Conservation (phyloP, 2,888 invertebrate species). For the Steinernema carpocapsae region DNA sequence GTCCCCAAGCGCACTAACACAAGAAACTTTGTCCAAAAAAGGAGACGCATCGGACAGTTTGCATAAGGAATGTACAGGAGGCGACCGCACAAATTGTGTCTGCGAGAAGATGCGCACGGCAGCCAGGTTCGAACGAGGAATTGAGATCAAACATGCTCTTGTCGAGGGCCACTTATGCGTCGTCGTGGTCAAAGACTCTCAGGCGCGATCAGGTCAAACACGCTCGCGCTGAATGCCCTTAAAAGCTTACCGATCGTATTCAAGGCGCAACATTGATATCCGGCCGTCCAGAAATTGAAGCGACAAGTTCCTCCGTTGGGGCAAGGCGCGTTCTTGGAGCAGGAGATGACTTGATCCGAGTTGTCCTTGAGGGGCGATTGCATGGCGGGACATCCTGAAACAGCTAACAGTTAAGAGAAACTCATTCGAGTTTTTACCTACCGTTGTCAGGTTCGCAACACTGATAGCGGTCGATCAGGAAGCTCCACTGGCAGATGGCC, state of each 20-base stretch:
- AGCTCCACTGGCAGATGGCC: conserved; percentile 58
- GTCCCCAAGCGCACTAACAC: neutral
- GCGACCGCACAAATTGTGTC: neutral
- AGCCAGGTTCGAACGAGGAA: conserved; percentile 26
- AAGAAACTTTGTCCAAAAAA: neutral
- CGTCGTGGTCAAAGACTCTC: conserved; percentile 31
- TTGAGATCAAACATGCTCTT: conserved; percentile 34
- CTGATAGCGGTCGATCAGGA: conserved; percentile 61
- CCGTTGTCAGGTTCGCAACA: conserved; percentile 62
- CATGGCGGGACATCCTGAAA: conserved; percentile 46
- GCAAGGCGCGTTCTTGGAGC: conserved; percentile 42
- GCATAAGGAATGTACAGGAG: neutral
- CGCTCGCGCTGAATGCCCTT: neutral
- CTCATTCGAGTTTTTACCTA: conserved; percentile 26
- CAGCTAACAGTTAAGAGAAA: neutral
- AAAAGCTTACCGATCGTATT: conserved; percentile 42
- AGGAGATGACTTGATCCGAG: conserved; percentile 28
- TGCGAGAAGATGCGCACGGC: neutral
- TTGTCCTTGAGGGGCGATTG: conserved; percentile 40
- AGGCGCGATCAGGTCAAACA: conserved; percentile 21
- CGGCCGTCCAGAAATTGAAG: conserved; percentile 61
- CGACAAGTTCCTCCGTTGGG: conserved; percentile 47
- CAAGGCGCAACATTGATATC: conserved; percentile 54
- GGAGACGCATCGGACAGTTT: neutral
- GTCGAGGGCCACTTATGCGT: conserved; percentile 25